A percentile compares a stretch with the other conserved stretches of the same genome.
phyloP scores from a whole-genome alignment of 2,797 vertebrate species.

The Eospalax fontanierii region DNA sequence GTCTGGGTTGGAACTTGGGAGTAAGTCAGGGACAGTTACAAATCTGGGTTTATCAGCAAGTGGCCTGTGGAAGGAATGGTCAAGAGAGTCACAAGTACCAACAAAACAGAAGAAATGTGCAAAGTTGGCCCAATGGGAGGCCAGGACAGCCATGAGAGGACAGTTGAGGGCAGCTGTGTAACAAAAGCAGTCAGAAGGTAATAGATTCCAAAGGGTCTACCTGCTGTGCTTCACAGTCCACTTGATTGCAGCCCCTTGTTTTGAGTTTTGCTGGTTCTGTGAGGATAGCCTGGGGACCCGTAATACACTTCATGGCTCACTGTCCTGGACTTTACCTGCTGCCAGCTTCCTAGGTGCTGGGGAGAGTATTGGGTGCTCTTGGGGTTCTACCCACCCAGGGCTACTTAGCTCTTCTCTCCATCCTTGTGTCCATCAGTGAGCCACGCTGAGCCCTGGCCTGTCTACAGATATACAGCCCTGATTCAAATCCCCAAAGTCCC shows the following conservation, averaged over 20 bases:
- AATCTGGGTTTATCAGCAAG: fast-evolving
- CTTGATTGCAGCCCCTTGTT: background rate
- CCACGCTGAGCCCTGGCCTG: background rate
- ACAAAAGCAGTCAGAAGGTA: background rate
- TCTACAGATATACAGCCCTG: background rate
- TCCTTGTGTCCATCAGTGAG: background rate
- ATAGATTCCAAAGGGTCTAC: background rate
- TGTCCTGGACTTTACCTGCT: background rate
- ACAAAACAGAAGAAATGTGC: background rate
- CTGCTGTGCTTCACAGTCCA: background rate
- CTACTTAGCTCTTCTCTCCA: background rate
- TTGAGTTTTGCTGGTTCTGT: background rate
- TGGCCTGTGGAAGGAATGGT: background rate
- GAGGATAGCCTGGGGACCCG: background rate
- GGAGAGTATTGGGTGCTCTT: background rate
- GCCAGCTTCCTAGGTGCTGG: background rate
- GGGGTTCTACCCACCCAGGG: background rate
- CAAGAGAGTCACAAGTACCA: background rate
- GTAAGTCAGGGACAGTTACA: background rate
- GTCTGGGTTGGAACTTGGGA: background rate
- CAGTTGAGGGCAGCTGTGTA: background rate
- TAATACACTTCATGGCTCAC: fast-evolving
- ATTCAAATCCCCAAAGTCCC: background rate
- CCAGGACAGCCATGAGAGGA: background rate
- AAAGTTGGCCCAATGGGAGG: background rate